Evolutionary conservation across 2,113 vertebrate species (phyloP), one percentile per base, ranked within the genome.

Genomic region (Azemiops feae): DNA sequence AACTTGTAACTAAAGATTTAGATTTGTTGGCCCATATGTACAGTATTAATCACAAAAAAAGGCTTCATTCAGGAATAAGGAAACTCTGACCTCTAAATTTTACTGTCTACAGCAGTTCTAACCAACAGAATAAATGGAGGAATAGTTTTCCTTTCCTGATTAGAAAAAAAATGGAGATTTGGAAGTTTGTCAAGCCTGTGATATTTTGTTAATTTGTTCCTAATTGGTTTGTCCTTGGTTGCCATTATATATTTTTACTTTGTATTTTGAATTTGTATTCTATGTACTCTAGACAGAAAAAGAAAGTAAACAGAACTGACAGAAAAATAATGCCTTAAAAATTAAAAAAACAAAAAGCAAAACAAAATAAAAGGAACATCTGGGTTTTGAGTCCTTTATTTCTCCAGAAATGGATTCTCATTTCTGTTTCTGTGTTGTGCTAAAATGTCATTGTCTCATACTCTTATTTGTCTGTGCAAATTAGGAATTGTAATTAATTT

Each of bases 241-340:
- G n/a, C 14, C 14, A 34, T 74, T 34, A 74, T 34, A 74, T 74
- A 34, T 74, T n/a, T 74, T 74, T 74, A 74, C 34, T 74, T 74
- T 74, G 64, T 69, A 69, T 69, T 58, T 58, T 25, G 58, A 10
- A 10, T 74, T 55, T 74, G 14, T 74, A 39, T 34, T 74, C n/a
- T 74, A 74, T 34, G 69, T 74, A 58, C 88, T 23, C 0, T 22
- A 47, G 91, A 9, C 53, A 58, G 2, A 58, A 91, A 74, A 91
- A 81, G 90, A 89, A 91, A 47, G 86, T 53, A 92, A 90, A 92
- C 92, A 92, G 87, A 91, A 93, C 54, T 85, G 52, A 89, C 87
- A 60, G 22, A 90, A 87, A 92, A 94, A 57, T 93, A 52, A 87
- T 94, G 69, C 74, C 91, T 95, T 92, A 85, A 34, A 69, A 22